Conservation (phyloP, 2,113 vertebrate species). For the Psittacus erithacus region DNA sequence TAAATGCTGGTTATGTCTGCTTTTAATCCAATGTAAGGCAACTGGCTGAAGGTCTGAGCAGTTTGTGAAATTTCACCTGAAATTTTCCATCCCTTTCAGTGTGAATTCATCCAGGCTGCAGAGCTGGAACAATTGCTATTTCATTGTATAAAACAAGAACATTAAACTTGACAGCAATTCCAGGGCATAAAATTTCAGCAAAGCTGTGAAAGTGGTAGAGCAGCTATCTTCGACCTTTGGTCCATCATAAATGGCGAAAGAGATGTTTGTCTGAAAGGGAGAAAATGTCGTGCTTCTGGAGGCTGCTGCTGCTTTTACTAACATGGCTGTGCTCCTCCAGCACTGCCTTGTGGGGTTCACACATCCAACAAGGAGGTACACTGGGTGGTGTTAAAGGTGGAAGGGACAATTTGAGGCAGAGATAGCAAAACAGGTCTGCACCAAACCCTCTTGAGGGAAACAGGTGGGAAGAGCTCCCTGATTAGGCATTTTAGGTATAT, state of each 20-base stretch:
- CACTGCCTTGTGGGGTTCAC: not conserved
- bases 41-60: not conserved
- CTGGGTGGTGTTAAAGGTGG: not conserved
- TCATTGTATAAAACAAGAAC: conserved; percentile 20
- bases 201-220: not conserved
- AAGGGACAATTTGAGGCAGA: not conserved
- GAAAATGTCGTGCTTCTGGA: not conserved
- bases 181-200: conserved; percentile 27
- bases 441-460: not conserved
- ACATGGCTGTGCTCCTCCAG: not conserved
- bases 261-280: conserved; percentile 22
- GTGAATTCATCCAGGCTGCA: not conserved
- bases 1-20: conserved; percentile 39
- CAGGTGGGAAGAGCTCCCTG: not conserved
- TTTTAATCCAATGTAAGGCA: not conserved
- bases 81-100: not conserved
- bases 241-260: conserved; percentile 15
- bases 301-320: not conserved
- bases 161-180: conserved; percentile 45
- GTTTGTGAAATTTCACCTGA: conserved; percentile 26
- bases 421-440: not conserved
- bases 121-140: conserved; percentile 15
- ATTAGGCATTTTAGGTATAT: not conserved
- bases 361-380: not conserved
- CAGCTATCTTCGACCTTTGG: conserved; percentile 33